Evolutionary conservation across 2,888 invertebrate species (phyloP).

Genomic region (Nymphalis c-album): DNA sequence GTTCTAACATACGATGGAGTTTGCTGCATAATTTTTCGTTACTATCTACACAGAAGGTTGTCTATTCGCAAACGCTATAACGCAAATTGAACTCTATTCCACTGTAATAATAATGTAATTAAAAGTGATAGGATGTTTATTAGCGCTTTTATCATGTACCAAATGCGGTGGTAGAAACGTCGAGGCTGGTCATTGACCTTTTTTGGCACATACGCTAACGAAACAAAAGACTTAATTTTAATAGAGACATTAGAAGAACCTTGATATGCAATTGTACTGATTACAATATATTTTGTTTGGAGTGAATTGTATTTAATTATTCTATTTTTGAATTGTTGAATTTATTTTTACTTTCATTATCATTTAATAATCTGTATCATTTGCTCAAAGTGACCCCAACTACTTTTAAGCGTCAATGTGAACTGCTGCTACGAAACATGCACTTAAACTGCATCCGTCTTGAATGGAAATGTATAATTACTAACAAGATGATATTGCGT

Average conservation of each 20-base stretch:
- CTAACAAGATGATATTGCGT: constrained; percentile 18
- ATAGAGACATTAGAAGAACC: constrained; percentile 69
- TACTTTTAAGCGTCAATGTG: neutral
- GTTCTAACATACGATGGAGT: constrained; percentile 53
- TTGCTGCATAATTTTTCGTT: constrained; percentile 52
- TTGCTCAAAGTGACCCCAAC: neutral
- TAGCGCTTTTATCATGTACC: constrained; percentile 54
- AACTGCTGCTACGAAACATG: constrained; percentile 10
- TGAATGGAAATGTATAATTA: constrained; percentile 15
- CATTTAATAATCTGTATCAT: neutral
- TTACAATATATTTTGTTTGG: constrained; percentile 26
- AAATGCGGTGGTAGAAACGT: constrained; percentile 71
- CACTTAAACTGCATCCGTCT: constrained; percentile 9
- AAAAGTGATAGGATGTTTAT: constrained; percentile 43
- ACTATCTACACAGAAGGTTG: constrained; percentile 62
- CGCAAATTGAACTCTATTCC: constrained; percentile 61
- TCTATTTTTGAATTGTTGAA: constrained; percentile 10
- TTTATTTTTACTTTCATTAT: neutral
- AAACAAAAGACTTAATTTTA: constrained; percentile 75
- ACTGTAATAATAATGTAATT: constrained; percentile 52
- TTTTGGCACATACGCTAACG: constrained; percentile 76
- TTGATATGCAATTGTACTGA: constrained; percentile 56
- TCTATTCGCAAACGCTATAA: constrained; percentile 45
- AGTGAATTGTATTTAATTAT: constrained; percentile 5
- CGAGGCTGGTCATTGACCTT: constrained; percentile 82